Evolutionary conservation across 2,797 vertebrate species (phyloP), one percentile per base, ranked within the genome.

Genomic region (Falco novaeseelandiae): DNA sequence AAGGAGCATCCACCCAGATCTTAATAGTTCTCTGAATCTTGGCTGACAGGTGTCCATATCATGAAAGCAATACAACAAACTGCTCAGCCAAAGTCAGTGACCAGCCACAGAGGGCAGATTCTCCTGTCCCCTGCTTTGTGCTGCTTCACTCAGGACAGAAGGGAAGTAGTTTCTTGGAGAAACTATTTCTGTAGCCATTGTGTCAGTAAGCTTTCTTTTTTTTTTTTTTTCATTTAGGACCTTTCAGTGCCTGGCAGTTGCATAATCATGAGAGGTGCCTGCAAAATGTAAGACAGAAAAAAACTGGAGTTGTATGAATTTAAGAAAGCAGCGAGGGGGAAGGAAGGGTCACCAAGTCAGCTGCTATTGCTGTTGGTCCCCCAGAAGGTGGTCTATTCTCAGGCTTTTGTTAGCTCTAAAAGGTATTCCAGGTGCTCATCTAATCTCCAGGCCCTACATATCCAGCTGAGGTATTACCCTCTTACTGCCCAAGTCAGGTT

Each of bases 401-500:
- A 83, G 22, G 30, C 17, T 78, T 93, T 94, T 11, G 4, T 86
- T 95, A 87, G 36, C 25, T 73, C 62, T 94, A 82, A 77, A 94
- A 92, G 58, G 32, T 83, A 90, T 96, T 92, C 57, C 48, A 83
- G 46, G 42, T 92, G 54, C 54, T 94, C 11, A 49, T 88, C 67
- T 92, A 79, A 91, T 82, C 81, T 94, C 58, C 71, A 80, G 73
- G 32, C 59, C 29, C 27, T 87, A 54, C 62, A 25, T 87, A 92
- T 80, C 90, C 84, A 95, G 49, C 62, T 95, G 88, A 95, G 71
- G 59, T 81, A 94, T 89, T 80, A 72, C 90, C 90, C 96, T 73
- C 71, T 97, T 95, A 71, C 84, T 71, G 82, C 87, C 88, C 94
- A 90, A 96, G 82, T 96, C 96, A 91, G 79, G 67, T 89, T 96